Conservation (phyloP, 2,797 vertebrate genomes). For the Siniperca obscura region DNA sequence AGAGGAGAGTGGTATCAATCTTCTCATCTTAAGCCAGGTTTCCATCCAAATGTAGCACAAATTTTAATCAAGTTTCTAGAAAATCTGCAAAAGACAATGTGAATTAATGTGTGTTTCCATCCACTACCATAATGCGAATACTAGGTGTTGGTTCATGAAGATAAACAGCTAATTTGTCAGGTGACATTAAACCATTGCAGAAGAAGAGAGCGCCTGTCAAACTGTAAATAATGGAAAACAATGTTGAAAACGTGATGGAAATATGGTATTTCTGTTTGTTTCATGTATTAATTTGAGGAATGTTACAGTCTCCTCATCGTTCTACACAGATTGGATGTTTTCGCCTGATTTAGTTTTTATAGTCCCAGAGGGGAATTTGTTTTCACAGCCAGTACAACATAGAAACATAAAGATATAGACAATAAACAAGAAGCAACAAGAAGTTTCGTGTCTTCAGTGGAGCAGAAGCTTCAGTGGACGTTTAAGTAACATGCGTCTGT, state of each 20-base stretch:
- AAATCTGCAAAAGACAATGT: not conserved
- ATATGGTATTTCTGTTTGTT: not conserved
- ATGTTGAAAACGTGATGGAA: not conserved
- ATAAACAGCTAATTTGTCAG: not conserved
- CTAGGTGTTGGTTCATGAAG: not conserved
- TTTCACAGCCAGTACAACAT: too few relatives aligned
- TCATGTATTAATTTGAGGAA: not conserved
- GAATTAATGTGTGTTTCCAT: not conserved
- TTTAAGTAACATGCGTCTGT: not conserved
- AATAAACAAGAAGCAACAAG: too few relatives aligned
- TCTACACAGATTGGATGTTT: not conserved
- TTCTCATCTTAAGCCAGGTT: too few relatives aligned
- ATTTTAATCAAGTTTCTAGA: not conserved
- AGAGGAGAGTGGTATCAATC: too few relatives aligned
- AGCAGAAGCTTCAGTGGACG: too few relatives aligned
- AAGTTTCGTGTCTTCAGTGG: too few relatives aligned
- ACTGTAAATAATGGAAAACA: not conserved
- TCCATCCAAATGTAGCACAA: too few relatives aligned
- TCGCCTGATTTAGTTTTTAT: too few relatives aligned
- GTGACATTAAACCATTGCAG: not conserved
- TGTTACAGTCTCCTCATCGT: not conserved
- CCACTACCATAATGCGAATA: not conserved
- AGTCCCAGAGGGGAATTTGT: too few relatives aligned
- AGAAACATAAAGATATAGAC: too few relatives aligned
- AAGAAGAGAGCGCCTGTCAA: not conserved